A percentile compares a stretch with the other conserved stretches of the same genome.
These are phyloP conservation scores for Chitala chitala DNA, from an alignment of 2,113 vertebrate species.

Conservation along the genomic window DNA sequence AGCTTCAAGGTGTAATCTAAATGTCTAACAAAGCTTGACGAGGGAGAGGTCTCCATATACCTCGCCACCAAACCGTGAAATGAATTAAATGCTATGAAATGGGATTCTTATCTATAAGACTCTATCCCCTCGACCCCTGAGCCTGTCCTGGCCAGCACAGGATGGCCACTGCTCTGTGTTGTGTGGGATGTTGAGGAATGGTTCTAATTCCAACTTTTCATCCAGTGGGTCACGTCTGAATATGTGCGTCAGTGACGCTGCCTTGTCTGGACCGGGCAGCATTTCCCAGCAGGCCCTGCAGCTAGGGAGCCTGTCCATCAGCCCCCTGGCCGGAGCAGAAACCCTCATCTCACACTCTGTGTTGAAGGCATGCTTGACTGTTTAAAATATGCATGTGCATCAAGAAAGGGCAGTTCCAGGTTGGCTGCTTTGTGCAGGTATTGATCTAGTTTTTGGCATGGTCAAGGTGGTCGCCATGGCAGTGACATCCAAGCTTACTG, in stretches of 20 bases:
- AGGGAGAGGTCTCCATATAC: conserved; percentile 48
- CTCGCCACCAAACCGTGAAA: conserved; percentile 55
- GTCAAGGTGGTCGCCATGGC: conserved; percentile 49
- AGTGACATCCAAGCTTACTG: conserved; percentile 49
- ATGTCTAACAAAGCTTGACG: conserved; percentile 61
- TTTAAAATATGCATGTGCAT: too few species aligned
- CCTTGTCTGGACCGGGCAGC: conserved; percentile 40
- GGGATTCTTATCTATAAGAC: conserved; percentile 57
- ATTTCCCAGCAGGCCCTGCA: conserved; percentile 44
- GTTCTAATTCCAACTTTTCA: conserved; percentile 32
- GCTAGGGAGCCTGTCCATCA: conserved; percentile 1
- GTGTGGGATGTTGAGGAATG: not conserved
- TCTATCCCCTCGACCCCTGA: conserved; percentile 24
- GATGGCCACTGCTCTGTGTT: not conserved
- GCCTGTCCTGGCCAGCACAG: conserved; percentile 17
- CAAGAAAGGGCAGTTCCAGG: too few species aligned
- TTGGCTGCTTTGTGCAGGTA: too few species aligned
- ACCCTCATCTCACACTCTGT: conserved; percentile 31
- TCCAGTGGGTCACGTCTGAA: conserved; percentile 46
- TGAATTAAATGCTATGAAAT: conserved; percentile 63
- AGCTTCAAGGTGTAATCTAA: conserved; percentile 60
- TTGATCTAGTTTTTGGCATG: conserved; percentile 26
- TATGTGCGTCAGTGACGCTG: conserved; percentile 41
- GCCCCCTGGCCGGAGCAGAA: conserved; percentile 24
- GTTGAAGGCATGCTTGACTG: too few species aligned